phyloP scores from a whole-genome alignment of 2,888 invertebrate species.

The Melieria omissa region DNA sequence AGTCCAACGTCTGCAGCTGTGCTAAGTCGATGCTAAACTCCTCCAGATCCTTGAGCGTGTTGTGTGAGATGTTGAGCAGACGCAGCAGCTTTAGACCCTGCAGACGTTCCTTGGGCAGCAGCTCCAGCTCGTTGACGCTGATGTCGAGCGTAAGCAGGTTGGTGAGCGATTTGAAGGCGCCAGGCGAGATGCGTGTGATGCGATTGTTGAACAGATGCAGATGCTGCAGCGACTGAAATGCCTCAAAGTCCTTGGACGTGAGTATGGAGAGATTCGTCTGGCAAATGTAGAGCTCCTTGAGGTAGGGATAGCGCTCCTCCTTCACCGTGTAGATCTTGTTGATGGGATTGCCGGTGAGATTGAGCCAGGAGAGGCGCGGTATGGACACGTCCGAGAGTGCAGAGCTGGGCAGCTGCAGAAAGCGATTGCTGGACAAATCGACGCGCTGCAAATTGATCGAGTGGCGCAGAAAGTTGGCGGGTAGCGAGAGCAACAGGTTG shows the following conservation, averaged over 20 bases:
- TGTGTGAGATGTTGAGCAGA: constrained; percentile 84
- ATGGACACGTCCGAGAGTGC: constrained; percentile 80
- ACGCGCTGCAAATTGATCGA: constrained; percentile 78
- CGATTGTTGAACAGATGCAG: constrained; percentile 79
- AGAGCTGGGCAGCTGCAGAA: constrained; percentile 79
- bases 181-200: constrained; percentile 83
- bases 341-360: constrained; percentile 85
- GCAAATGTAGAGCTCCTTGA: constrained; percentile 84
- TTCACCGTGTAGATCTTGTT: constrained; percentile 77
- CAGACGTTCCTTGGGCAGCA: constrained; percentile 85
- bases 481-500: constrained; percentile 79
- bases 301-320: constrained; percentile 77
- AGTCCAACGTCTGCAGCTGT: constrained; percentile 81
- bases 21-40: constrained; percentile 83
- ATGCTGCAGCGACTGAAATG: constrained; percentile 81
- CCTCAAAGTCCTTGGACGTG: constrained; percentile 86
- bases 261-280: constrained; percentile 84
- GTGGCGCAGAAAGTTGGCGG: constrained; percentile 83
- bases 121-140: constrained; percentile 83
- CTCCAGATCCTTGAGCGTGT: constrained; percentile 82
- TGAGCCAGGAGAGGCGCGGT: constrained; percentile 79
- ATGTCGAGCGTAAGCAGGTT: constrained; percentile 83
- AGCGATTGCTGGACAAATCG: constrained; percentile 82
- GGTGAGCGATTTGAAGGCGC: constrained; percentile 82
- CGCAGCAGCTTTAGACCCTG: constrained; percentile 80